These are phyloP conservation scores for Siniperca undulata DNA, from an alignment of 2,797 vertebrate genomes.

Conservation along the genomic window DNA sequence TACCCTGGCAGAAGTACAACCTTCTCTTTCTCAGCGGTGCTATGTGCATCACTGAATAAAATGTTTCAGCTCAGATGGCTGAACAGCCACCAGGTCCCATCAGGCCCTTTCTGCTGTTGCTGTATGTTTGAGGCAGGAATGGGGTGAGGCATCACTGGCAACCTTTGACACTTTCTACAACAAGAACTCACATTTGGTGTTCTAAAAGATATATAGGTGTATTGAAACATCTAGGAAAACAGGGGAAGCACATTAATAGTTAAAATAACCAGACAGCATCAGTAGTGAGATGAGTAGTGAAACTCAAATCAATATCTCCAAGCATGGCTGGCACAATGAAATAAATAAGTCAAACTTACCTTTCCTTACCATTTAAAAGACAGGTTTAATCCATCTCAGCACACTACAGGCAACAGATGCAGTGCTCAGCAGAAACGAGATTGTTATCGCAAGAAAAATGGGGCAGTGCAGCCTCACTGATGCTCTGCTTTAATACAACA, in stretches of 20 bases:
- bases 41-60: slow-evolving; percentile 25
- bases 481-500: slow-evolving; percentile 78
- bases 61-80: neutral
- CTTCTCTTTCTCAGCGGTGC: neutral
- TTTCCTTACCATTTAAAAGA: slow-evolving; percentile 52
- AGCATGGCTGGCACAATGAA: slow-evolving; percentile 34
- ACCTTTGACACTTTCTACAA: slow-evolving; percentile 16
- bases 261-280: slow-evolving; percentile 6
- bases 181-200: neutral
- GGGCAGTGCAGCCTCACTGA: slow-evolving; percentile 55
- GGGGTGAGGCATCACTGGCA: slow-evolving; percentile 10
- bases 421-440: slow-evolving; percentile 60
- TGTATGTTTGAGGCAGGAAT: neutral
- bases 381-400: slow-evolving; percentile 63
- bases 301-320: slow-evolving; percentile 29
- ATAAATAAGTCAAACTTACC: slow-evolving; percentile 36
- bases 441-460: slow-evolving; percentile 67
- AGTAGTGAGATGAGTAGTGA: neutral
- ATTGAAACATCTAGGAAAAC: neutral
- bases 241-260: slow-evolving; percentile 4
- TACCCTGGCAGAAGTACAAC: slow-evolving; percentile 23
- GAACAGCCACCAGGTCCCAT: slow-evolving; percentile 27
- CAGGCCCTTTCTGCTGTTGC: slow-evolving; percentile 13
- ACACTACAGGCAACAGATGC: slow-evolving; percentile 59
- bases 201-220: slow-evolving; percentile 1